Evolutionary conservation across 1,140 invertebrate genomes (phyloP).

Genomic region (Musca vetustissima): DNA sequence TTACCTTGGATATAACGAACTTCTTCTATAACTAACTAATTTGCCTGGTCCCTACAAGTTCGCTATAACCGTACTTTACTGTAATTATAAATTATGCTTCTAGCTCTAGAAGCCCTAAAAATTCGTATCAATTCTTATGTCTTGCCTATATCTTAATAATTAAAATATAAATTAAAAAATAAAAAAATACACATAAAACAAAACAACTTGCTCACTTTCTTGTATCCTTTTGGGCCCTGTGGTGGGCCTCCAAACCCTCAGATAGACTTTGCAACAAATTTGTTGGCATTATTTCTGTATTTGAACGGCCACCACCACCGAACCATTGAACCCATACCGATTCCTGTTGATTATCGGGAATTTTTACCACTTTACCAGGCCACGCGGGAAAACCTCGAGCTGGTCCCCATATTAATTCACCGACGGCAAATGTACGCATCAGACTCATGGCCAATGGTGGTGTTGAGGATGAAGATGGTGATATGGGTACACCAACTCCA

Average conservation of each 20-base stretch:
- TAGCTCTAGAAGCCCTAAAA: no score
- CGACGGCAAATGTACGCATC: conserved; percentile 64
- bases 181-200: not conserved
- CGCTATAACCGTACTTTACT: no score
- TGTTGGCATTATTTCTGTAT: conserved; percentile 66
- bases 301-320: conserved; percentile 70
- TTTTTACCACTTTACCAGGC: conserved; percentile 77
- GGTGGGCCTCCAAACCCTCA: conserved; percentile 84
- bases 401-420: conserved; percentile 84
- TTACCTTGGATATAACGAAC: no score
- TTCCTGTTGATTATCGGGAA: conserved; percentile 40
- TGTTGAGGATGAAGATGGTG: conserved; percentile 41
- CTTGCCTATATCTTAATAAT: no score
- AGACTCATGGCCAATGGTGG: conserved; percentile 44
- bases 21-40: no score
- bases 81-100: no score
- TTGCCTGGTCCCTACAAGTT: no score
- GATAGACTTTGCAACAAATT: conserved; percentile 75
- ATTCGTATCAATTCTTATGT: no score
- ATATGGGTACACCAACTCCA: conserved; percentile 28
- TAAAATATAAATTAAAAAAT: no score
- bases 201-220: conserved; percentile 74
- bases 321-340: conserved; percentile 79
- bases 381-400: conserved; percentile 76
- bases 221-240: conserved; percentile 80